Evolutionary conservation across 2,113 vertebrate genomes (phyloP).

Genomic region (Notiomystis cincta): DNA sequence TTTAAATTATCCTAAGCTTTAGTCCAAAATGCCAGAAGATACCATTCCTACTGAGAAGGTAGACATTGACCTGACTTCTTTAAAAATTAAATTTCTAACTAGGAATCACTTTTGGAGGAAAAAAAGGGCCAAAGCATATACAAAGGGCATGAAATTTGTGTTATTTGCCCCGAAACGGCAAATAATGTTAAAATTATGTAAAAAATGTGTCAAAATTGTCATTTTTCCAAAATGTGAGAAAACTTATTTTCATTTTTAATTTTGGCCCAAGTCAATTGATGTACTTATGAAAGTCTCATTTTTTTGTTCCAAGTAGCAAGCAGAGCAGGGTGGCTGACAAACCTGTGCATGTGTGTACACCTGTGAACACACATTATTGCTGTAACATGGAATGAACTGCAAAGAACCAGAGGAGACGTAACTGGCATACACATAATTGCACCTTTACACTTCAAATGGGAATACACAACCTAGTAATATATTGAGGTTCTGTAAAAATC

Average conservation of each 20-base stretch:
- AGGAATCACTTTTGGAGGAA: not conserved
- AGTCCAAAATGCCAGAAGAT: rapidly evolving
- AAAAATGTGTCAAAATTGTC: not conserved
- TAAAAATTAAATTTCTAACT: not conserved
- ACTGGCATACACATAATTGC: not conserved
- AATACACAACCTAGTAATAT: not conserved
- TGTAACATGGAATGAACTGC: not conserved
- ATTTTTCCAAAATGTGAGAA: not conserved
- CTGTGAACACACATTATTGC: rapidly evolving
- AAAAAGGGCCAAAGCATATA: rapidly evolving
- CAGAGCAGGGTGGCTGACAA: not conserved
- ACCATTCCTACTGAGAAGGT: not conserved
- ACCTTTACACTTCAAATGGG: not conserved
- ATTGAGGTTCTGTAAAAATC: not conserved
- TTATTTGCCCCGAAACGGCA: not conserved
- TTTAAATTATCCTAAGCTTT: not conserved
- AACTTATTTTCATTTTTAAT: not conserved
- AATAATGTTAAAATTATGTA: not conserved
- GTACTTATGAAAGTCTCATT: not conserved
- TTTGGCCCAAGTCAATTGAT: not conserved
- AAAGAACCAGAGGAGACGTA: not conserved
- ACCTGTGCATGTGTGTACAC: rapidly evolving
- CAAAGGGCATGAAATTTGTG: not conserved
- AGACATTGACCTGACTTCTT: rapidly evolving
- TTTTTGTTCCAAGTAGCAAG: not conserved